Evolutionary conservation across 2,113 vertebrate species (phyloP).

Genomic region (Alectura lathami): DNA sequence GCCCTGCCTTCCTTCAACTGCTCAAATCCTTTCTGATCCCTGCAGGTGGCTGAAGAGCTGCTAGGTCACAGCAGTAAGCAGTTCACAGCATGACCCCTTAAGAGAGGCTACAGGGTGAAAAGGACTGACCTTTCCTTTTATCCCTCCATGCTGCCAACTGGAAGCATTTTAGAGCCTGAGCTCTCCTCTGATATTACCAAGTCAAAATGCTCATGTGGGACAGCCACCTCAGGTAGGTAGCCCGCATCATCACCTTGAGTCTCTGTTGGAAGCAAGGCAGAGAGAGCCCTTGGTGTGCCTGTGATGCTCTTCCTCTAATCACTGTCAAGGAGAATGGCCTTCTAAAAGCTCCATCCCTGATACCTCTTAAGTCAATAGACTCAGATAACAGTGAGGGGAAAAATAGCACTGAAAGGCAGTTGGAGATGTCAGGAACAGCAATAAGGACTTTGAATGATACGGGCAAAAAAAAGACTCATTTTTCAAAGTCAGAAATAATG

Average conservation of each 20-base stretch:
- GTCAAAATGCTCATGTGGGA: neutral
- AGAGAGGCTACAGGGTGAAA: neutral
- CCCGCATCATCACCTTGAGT: neutral
- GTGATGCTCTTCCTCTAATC: neutral
- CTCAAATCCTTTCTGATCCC: neutral
- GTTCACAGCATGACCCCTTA: neutral
- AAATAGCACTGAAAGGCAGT: neutral
- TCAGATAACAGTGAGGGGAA: neutral
- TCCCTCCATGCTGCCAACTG: rapidly evolving
- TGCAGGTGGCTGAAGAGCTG: neutral
- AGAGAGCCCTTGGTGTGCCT: neutral
- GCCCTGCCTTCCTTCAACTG: neutral
- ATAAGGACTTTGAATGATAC: neutral
- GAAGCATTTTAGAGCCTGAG: neutral
- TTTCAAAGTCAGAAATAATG: neutral
- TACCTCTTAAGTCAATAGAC: neutral
- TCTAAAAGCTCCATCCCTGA: neutral
- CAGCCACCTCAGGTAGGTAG: neutral
- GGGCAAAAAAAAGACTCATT: neutral
- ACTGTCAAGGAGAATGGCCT: neutral
- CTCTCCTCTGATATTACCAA: neutral
- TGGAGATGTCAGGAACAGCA: neutral
- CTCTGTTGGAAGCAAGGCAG: neutral
- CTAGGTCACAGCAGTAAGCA: neutral
- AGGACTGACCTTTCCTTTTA: neutral